These are phyloP conservation scores for Tenualosa ilisha DNA, from an alignment of 2,797 vertebrate genomes.

Conservation along the genomic window DNA sequence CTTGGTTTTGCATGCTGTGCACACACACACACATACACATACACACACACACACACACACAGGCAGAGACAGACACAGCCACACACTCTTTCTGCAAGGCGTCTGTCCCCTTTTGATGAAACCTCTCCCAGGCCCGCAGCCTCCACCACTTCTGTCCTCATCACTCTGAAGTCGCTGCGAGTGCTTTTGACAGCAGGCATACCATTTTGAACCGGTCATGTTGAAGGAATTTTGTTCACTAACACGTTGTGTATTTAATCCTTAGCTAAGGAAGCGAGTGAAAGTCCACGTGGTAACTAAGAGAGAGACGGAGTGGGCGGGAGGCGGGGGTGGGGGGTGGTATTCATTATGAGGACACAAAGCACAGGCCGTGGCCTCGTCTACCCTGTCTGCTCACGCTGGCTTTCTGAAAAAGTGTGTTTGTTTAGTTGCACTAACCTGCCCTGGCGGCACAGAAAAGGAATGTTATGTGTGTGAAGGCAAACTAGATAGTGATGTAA, in stretches of 20 bases:
- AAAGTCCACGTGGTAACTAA: neutral
- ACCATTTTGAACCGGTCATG: neutral
- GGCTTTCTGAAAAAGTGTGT: neutral
- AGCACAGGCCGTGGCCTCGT: neutral
- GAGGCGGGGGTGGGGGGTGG: neutral
- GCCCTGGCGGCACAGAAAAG: neutral
- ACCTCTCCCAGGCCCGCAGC: neutral
- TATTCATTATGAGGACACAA: neutral
- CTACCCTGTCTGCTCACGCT: neutral
- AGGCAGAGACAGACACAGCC: neutral
- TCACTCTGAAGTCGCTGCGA: neutral
- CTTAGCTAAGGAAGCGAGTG: neutral
- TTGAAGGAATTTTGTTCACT: neutral
- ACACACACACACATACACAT: neutral
- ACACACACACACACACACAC: neutral
- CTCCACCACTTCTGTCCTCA: neutral
- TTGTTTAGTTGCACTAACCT: neutral
- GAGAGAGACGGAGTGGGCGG: neutral
- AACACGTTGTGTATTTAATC: slow-evolving; percentile 17
- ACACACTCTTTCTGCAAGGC: neutral
- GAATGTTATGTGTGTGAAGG: neutral
- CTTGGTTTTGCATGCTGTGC: neutral
- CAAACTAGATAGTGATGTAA: neutral
- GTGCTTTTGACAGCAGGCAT: neutral
- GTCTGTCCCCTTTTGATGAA: neutral